Evolutionary conservation across 2,888 invertebrate species (phyloP).

Genomic region (Panzeria rudis): DNA sequence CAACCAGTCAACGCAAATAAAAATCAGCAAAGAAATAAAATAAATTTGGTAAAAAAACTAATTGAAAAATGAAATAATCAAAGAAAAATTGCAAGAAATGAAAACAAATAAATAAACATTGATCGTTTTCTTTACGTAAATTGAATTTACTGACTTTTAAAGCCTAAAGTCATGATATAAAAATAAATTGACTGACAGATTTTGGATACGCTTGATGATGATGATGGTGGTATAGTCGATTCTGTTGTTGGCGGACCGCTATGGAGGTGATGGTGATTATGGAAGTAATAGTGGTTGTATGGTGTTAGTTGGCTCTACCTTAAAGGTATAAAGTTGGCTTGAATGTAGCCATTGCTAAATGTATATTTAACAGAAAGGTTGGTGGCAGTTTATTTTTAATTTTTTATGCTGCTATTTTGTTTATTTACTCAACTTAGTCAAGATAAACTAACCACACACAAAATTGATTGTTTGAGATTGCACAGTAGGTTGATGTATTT

Average conservation of each 20-base stretch:
- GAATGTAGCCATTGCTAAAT: conserved; percentile 63
- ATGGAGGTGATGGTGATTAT: conserved; percentile 58
- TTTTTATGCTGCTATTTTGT: background rate
- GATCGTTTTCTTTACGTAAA: conserved; percentile 70
- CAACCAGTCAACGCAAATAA: conserved; percentile 35
- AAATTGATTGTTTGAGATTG: conserved; percentile 32
- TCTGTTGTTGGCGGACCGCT: conserved; percentile 44
- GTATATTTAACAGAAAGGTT: conserved; percentile 44
- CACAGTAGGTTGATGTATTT: background rate
- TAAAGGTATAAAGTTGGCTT: conserved; percentile 71
- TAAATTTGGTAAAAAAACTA: conserved; percentile 38
- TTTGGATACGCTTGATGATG: conserved; percentile 71
- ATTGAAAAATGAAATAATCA: conserved; percentile 21
- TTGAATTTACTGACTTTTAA: conserved; percentile 70
- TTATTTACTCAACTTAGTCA: conserved; percentile 26
- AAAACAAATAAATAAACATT: conserved; percentile 67
- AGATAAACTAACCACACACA: conserved; percentile 58
- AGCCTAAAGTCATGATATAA: conserved; percentile 73
- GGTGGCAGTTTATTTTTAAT: conserved; percentile 58
- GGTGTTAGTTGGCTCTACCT: conserved; percentile 68
- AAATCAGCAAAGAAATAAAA: conserved; percentile 53
- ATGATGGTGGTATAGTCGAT: conserved; percentile 25
- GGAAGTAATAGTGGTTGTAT: conserved; percentile 52
- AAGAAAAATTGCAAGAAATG: conserved; percentile 31
- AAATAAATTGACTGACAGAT: conserved; percentile 74